These are phyloP conservation scores for Sebastes minor DNA, from an alignment of 2,797 vertebrate genomes.

Conservation along the genomic window DNA sequence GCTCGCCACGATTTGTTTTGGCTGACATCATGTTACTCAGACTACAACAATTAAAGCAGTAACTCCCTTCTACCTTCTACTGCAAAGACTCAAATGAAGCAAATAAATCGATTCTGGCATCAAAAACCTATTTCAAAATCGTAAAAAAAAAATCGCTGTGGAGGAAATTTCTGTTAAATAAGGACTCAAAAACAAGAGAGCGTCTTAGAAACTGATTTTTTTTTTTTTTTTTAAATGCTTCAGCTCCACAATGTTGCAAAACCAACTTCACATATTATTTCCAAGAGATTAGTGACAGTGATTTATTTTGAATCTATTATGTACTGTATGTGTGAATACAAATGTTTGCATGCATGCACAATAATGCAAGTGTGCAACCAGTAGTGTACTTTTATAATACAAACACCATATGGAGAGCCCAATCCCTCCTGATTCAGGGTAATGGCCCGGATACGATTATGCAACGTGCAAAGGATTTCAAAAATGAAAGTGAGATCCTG, in stretches of 20 bases:
- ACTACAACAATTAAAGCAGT: no score
- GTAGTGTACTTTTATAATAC: background rate
- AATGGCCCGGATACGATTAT: slow-evolving; percentile 47
- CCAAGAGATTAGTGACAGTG: background rate
- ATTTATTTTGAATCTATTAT: background rate
- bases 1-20: no score
- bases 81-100: no score
- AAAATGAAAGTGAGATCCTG: background rate
- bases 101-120: no score
- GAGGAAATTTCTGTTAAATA: no score
- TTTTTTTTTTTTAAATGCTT: background rate
- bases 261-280: background rate
- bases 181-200: no score
- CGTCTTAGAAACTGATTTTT: no score
- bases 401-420: slow-evolving; percentile 1
- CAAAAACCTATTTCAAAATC: no score
- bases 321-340: background rate
- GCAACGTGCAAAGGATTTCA: slow-evolving; percentile 31
- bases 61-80: no score
- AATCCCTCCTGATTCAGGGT: slow-evolving; percentile 30
- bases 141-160: no score
- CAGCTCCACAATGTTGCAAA: background rate
- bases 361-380: background rate
- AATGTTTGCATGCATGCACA: background rate
- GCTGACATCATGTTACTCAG: no score